Evolutionary conservation across 2,888 invertebrate species (phyloP).

Genomic region (Oasisia sp.): DNA sequence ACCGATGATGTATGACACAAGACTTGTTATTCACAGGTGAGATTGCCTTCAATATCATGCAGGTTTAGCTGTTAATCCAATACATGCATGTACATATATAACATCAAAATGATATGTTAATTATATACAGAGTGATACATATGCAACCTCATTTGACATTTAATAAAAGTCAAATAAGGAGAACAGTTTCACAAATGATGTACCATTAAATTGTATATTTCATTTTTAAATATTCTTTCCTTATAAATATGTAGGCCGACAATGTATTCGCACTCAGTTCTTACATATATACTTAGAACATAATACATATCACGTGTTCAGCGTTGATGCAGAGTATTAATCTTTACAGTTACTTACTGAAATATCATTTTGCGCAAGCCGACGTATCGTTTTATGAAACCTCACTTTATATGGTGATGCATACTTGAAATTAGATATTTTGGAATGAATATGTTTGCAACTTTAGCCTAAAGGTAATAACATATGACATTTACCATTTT

Average conservation of each 20-base stretch:
- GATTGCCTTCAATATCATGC: not conserved
- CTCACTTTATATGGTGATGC: not conserved
- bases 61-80: conserved; percentile 5
- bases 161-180: not conserved
- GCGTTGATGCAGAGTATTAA: not conserved
- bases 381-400: not conserved
- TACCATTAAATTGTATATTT: too few relatives aligned
- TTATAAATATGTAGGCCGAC: too few relatives aligned
- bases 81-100: not conserved
- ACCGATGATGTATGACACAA: not conserved
- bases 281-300: too few relatives aligned
- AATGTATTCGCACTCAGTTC: too few relatives aligned
- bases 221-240: too few relatives aligned
- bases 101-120: not conserved
- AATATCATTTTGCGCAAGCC: not conserved
- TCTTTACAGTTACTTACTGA: not conserved
- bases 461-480: not conserved
- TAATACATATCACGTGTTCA: not conserved
- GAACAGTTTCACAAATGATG: too few relatives aligned
- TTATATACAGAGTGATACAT: not conserved
- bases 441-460: not conserved
- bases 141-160: not conserved
- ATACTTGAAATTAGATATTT: not conserved
- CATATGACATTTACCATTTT: not conserved
- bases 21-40: not conserved